phyloP scores from a whole-genome alignment of 2,888 invertebrate genomes.

The Macroteleia sp. region DNA sequence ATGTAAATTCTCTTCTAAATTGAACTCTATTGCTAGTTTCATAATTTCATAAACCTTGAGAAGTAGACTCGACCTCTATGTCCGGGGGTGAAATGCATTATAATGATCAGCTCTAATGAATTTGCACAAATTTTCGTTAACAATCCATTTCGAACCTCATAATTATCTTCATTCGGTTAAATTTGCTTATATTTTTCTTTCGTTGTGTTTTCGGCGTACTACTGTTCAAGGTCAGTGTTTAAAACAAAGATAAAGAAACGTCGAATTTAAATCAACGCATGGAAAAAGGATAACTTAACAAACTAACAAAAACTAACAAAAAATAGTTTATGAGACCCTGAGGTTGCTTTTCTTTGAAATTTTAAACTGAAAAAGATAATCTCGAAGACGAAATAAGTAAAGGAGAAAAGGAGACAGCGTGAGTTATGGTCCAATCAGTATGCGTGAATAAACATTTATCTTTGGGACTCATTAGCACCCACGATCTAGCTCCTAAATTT shows the following conservation, averaged over 20 bases:
- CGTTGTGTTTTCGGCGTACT: slow-evolving; percentile 1
- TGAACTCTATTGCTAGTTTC: background rate
- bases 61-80: slow-evolving; percentile 3
- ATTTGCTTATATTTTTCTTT: background rate
- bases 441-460: slow-evolving; percentile 59
- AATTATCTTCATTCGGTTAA: slow-evolving; percentile 35
- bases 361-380: slow-evolving; percentile 40
- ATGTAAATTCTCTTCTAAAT: slow-evolving; percentile 50
- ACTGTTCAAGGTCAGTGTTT: slow-evolving; percentile 7
- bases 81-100: slow-evolving; percentile 11
- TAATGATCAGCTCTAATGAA: slow-evolving; percentile 14
- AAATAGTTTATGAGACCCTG: slow-evolving; percentile 13
- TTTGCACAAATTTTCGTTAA: slow-evolving; percentile 16
- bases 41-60: background rate
- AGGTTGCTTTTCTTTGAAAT: slow-evolving; percentile 32
- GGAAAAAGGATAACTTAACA: no score
- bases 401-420: slow-evolving; percentile 13
- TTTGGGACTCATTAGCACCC: slow-evolving; percentile 61
- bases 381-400: slow-evolving; percentile 36
- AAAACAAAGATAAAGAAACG: background rate
- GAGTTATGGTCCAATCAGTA: slow-evolving; percentile 54
- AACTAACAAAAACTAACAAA: no score
- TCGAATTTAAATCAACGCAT: background rate
- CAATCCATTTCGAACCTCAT: background rate
- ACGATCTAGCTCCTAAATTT: slow-evolving; percentile 62